These are phyloP conservation scores for Hippolais icterina DNA, from an alignment of 2,113 vertebrate genomes.

Conservation along the genomic window DNA sequence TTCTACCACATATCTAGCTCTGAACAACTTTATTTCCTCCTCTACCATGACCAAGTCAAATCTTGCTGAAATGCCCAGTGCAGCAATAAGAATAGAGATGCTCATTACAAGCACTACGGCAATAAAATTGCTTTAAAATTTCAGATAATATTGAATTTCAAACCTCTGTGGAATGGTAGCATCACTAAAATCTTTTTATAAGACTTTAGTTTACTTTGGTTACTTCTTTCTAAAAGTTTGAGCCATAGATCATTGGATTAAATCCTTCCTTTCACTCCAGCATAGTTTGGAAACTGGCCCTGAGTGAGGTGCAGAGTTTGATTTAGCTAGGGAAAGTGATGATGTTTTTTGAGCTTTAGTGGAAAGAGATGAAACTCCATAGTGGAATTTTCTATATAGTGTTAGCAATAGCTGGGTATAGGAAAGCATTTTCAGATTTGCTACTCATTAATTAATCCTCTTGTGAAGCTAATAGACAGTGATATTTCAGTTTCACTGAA, in stretches of 20 bases:
- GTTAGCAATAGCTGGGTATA: background rate
- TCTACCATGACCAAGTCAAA: background rate
- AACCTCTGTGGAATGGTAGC: background rate
- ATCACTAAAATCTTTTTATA: background rate
- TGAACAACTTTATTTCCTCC: background rate
- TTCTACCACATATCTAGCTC: background rate
- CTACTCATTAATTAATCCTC: background rate
- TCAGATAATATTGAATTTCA: background rate
- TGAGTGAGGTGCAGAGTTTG: background rate
- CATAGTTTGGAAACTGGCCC: background rate
- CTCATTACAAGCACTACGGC: background rate
- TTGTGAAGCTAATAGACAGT: background rate
- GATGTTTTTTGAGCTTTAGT: background rate
- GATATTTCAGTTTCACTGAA: background rate
- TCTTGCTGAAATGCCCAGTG: background rate
- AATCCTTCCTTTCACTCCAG: background rate
- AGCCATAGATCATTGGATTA: background rate
- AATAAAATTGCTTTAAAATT: background rate
- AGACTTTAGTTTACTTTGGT: background rate
- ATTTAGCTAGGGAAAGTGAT: background rate
- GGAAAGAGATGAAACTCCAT: background rate
- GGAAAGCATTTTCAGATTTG: background rate
- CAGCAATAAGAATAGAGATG: background rate
- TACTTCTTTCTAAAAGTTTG: background rate
- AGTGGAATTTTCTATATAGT: background rate